Percentiles rank a stretch among this genome's conserved stretches.
These are phyloP conservation scores for Acanthosoma haemorrhoidale DNA, from an alignment of 2,888 invertebrate genomes.

Conservation along the genomic window DNA sequence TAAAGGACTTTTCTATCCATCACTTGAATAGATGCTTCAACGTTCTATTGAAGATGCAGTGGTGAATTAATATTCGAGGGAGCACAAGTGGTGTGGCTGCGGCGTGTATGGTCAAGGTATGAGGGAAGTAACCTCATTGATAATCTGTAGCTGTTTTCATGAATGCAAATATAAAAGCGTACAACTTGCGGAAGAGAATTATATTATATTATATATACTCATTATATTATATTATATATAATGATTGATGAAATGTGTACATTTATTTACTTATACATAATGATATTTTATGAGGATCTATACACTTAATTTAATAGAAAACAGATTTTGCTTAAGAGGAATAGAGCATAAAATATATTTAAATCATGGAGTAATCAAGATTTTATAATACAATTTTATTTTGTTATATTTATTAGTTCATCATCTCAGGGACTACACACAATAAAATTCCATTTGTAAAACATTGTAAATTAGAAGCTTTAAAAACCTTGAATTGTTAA, in stretches of 20 bases:
- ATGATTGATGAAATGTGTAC: too few species aligned
- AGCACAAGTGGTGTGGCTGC: background rate
- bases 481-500: too few species aligned
- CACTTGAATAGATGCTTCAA: too few species aligned
- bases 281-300: background rate
- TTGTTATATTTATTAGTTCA: too few species aligned
- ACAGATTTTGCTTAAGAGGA: background rate
- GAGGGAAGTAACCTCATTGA: slow-evolving; percentile 4
- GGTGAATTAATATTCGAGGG: background rate
- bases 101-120: slow-evolving; percentile 6
- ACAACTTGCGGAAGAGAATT: background rate
- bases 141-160: slow-evolving; percentile 2
- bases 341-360: background rate
- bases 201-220: too few species aligned
- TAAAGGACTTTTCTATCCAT: background rate
- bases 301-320: background rate
- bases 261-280: too few species aligned
- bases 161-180: background rate
- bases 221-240: too few species aligned
- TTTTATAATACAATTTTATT: too few species aligned
- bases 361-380: background rate
- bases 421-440: too few species aligned
- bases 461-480: too few species aligned
- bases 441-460: too few species aligned
- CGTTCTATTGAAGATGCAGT: background rate